Conservation (phyloP, 2,888 invertebrate species). For the Orchesellides sinensis region DNA sequence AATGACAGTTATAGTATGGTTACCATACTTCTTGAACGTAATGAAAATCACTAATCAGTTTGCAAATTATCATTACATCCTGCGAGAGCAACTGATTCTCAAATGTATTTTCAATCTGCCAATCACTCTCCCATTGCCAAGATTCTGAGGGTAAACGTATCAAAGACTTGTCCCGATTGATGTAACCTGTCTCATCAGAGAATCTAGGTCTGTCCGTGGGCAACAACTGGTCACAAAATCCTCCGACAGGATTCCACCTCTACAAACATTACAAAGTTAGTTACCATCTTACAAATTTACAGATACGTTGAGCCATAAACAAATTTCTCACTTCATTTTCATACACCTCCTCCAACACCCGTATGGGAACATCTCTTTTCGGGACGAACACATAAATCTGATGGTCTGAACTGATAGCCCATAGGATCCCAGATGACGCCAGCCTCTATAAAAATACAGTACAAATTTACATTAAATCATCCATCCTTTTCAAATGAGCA, state of each 20-base stretch:
- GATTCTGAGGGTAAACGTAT: constrained; percentile 94
- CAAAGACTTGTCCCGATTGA: constrained; percentile 87
- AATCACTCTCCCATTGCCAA: constrained; percentile 98
- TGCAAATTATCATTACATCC: constrained; percentile 77
- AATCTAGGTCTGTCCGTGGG: constrained; percentile 93
- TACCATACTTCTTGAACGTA: too few relatives aligned
- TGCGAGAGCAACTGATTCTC: constrained; percentile 93
- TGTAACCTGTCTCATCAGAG: constrained; percentile 89
- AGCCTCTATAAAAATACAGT: constrained; percentile 59
- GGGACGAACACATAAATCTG: constrained; percentile 95
- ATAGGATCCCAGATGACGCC: constrained; percentile 80
- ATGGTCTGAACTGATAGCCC: constrained; percentile 95
- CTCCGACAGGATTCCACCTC: constrained; percentile 94
- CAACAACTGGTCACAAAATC: constrained; percentile 88
- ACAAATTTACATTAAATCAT: neutral
- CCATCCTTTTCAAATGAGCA: neutral
- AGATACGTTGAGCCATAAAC: too few relatives aligned
- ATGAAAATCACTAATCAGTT: too few relatives aligned
- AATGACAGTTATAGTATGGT: too few relatives aligned
- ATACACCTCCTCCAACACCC: constrained; percentile 92
- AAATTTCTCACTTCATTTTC: constrained; percentile 87
- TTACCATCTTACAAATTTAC: too few relatives aligned
- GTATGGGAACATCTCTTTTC: constrained; percentile 91
- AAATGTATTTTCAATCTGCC: constrained; percentile 90
- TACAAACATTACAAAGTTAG: constrained; percentile 75